phyloP scores from a whole-genome alignment of 2,113 vertebrate species.

The Lepus timidus region DNA sequence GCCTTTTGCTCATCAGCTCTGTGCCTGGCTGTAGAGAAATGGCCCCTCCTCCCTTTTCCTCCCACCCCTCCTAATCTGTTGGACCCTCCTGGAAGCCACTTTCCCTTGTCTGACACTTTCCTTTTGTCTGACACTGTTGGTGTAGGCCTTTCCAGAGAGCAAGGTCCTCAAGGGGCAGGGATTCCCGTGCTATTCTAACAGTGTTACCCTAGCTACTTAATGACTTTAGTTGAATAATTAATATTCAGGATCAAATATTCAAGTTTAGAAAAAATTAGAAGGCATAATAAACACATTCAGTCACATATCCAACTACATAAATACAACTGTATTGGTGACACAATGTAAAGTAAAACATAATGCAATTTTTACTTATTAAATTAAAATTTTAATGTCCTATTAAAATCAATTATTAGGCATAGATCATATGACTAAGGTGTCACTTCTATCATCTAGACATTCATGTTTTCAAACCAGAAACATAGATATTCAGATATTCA shows the following conservation, averaged over 20 bases:
- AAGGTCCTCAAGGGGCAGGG: constrained; percentile 46
- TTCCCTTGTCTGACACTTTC: background rate
- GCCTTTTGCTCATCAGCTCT: background rate
- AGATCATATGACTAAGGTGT: constrained; percentile 49
- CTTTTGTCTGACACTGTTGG: background rate
- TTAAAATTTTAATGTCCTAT: constrained; percentile 44
- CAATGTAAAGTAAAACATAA: constrained; percentile 33
- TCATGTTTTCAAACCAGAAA: constrained; percentile 32
- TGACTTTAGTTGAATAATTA: constrained; percentile 39
- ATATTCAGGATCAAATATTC: constrained; percentile 52
- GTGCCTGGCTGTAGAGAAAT: background rate
- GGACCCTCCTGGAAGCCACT: background rate
- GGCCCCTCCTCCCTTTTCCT: background rate
- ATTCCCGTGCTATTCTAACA: constrained; percentile 41
- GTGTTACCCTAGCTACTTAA: constrained; percentile 41
- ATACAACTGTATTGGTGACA: constrained; percentile 2
- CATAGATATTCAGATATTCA: background rate
- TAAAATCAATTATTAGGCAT: constrained; percentile 39
- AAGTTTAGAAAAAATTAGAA: constrained; percentile 39
- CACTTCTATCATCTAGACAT: constrained; percentile 52
- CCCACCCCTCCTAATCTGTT: too few relatives aligned
- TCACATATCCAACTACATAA: constrained; percentile 38
- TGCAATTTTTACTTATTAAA: constrained; percentile 30
- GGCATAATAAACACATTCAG: background rate
- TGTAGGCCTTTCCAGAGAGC: background rate